Evolutionary conservation across 1,140 invertebrate genomes (phyloP), one percentile per base, ranked within the genome.

Genomic region (Rhysida immarginata): DNA sequence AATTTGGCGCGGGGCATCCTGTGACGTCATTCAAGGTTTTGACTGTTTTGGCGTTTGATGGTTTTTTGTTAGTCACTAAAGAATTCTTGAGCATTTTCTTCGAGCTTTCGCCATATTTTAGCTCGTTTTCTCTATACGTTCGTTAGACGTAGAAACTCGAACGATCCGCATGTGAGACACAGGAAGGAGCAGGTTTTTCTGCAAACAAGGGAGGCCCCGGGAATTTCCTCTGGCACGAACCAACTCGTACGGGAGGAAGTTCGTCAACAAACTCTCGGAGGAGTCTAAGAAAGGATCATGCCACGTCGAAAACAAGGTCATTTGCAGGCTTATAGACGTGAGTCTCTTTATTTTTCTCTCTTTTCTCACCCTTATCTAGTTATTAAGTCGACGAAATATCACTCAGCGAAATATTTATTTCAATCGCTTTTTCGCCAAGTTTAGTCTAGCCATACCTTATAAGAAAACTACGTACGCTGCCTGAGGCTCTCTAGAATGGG

Each of bases 221-320:
- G 49, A 51, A 51, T 51, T 51, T 51, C 49, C 49, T 20, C 16
- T 35, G 16, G 29, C 16, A 35, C 29, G 16, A 35, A 5, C 16
- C 29, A 35, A 5, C 5, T 5, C n/a, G 5, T 5, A 5, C 3
- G 13, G 24, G 24, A 25, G 49, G 49, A 51, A 51, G 49, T 51
- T 51, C 49, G 49, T 51, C 49, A 51, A 51, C 49, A 51, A 51
- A 51, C 49, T 20, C 45, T 14, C 45, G 23, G 11, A 8, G 13
- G 21, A 46, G 44, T 46, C 44, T 46, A 46, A 51, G 49, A 51
- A 24, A 26, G 49, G 49, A 27, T 23, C 44, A 46, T 51, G 49
- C 49, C 49, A 51, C 49, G 49, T 51, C 49, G 49, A 26, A 51
- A 51, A 51, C 49, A 51, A 51, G 49, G 49, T 51, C 49, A 51